Conservation (phyloP, 2,113 vertebrate species). For the Urocynchramus pylzowi region DNA sequence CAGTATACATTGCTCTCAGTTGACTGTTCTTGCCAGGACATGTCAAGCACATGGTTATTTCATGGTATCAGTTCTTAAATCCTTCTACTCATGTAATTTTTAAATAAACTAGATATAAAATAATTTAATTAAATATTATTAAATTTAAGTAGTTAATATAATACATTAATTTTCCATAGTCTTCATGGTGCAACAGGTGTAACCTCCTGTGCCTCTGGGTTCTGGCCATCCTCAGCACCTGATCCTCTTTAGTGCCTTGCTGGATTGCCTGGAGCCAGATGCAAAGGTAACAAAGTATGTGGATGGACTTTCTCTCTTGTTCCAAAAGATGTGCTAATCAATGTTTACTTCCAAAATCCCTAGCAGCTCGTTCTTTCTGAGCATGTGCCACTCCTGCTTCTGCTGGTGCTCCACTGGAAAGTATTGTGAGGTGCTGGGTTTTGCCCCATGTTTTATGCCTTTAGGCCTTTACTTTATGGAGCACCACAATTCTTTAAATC, state of each 20-base stretch:
- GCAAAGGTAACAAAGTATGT: not conserved
- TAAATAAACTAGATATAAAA: not conserved
- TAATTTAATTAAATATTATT: not conserved
- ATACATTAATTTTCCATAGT: not conserved
- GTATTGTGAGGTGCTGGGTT: fast-evolving
- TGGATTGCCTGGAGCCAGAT: not conserved
- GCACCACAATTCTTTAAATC: not conserved
- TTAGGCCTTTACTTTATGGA: not conserved
- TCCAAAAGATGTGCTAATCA: not conserved
- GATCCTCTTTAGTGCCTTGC: not conserved
- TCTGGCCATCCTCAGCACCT: not conserved
- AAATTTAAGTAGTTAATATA: not conserved
- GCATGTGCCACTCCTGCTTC: fast-evolving
- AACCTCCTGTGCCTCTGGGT: not conserved
- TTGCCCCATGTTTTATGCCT: no score
- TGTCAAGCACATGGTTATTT: not conserved
- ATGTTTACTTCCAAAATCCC: not conserved
- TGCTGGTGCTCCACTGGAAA: not conserved
- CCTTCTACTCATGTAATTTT: not conserved
- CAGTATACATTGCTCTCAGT: not conserved
- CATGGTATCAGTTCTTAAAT: not conserved
- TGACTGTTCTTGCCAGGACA: not conserved
- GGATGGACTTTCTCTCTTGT: not conserved
- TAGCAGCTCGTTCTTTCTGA: not conserved
- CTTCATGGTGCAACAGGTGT: not conserved